Percentiles rank a stretch among this genome's conserved stretches.
These are phyloP conservation scores for Trachymyrmex septentrionalis DNA, from an alignment of 1,140 invertebrate genomes.

Conservation along the genomic window DNA sequence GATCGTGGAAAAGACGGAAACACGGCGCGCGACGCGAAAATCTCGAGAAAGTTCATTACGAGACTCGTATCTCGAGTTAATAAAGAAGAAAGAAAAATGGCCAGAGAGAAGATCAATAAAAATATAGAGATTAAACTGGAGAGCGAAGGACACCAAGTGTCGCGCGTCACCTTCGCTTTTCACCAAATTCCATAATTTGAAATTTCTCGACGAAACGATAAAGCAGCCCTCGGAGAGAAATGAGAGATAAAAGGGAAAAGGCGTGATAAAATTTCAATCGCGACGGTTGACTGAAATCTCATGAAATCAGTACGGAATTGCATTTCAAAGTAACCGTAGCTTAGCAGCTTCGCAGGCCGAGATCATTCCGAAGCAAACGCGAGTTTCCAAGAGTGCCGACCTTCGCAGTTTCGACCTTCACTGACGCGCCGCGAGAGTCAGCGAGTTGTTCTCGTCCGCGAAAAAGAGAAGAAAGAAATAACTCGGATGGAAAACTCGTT, in stretches of 20 bases:
- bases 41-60: neutral
- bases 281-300: conserved; percentile 20
- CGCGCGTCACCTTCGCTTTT: conserved; percentile 3
- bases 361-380: conserved; percentile 20
- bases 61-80: neutral
- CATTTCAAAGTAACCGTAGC: conserved; percentile 27
- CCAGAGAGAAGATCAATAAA: neutral
- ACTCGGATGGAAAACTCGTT: conserved; percentile 71
- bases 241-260: neutral
- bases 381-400: conserved; percentile 44
- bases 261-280: neutral
- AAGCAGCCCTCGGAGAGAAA: neutral
- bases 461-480: conserved; percentile 49
- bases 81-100: neutral
- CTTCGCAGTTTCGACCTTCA: conserved; percentile 54
- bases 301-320: neutral
- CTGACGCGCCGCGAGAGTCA: neutral
- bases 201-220: conserved; percentile 1
- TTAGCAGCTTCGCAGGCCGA: conserved; percentile 18
- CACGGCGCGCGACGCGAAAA: no score
- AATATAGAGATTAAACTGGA: neutral
- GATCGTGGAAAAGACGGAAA: neutral
- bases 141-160: neutral
- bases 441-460: neutral
- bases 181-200: neutral